A percentile compares a stretch with the other conserved stretches of the same genome.
phyloP scores from a whole-genome alignment of 2,797 vertebrate species.

The Catharus ustulatus region DNA sequence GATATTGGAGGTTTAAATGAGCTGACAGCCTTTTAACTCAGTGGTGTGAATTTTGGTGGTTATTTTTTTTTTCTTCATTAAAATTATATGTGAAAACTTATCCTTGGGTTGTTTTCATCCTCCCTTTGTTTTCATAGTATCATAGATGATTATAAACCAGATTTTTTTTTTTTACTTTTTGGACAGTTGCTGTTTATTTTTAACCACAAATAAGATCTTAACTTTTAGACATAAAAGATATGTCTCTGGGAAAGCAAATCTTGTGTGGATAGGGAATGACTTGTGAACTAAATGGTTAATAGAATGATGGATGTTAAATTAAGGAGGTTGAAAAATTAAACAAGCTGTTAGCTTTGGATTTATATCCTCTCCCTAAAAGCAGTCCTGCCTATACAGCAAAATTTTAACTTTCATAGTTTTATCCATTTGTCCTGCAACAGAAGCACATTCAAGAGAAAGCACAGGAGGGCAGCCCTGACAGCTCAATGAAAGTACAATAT shows the following conservation, averaged over 20 bases:
- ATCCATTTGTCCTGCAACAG: background rate
- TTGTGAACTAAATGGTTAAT: background rate
- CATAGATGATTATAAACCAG: background rate
- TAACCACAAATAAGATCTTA: background rate
- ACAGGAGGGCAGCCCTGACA: background rate
- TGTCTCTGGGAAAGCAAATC: background rate
- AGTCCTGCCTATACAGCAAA: background rate
- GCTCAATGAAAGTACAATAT: background rate
- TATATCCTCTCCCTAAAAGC: background rate
- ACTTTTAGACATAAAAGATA: background rate
- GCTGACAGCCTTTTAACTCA: background rate
- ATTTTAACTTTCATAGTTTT: background rate
- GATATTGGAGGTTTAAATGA: slow-evolving; percentile 25
- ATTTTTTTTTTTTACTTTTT: background rate
- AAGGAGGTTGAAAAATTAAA: background rate
- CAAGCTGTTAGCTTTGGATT: background rate
- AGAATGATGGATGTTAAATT: background rate
- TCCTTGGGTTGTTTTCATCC: background rate
- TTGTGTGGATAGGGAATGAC: background rate
- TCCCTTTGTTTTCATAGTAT: background rate
- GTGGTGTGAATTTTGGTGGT: background rate
- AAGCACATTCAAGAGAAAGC: background rate
- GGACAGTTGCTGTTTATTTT: background rate
- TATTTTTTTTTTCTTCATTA: background rate
- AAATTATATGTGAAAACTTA: background rate